Conservation (phyloP, 2,888 invertebrate species). For the Hypolimnas misippus region DNA sequence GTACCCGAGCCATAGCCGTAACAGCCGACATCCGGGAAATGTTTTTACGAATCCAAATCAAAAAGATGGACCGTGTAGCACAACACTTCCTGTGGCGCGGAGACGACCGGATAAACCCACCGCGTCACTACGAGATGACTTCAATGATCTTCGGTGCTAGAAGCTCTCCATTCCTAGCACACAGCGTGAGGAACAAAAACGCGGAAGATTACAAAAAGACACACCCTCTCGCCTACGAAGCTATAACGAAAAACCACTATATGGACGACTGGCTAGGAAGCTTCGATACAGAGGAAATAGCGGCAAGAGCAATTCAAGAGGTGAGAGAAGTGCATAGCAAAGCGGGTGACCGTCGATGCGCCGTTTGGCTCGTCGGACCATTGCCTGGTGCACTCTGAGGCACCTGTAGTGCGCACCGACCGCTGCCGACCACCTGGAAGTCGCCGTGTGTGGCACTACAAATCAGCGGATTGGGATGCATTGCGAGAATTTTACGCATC, state of each 20-base stretch:
- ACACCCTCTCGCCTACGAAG: constrained; percentile 22
- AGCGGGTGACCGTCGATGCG: too few relatives aligned
- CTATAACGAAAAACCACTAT: constrained; percentile 18
- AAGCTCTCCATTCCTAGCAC: constrained; percentile 31
- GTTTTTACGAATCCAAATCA: constrained; percentile 32
- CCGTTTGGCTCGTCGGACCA: too few relatives aligned
- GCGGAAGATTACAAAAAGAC: not conserved
- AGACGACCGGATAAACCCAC: not conserved
- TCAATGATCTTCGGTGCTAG: constrained; percentile 35
- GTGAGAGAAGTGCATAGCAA: constrained; percentile 34
- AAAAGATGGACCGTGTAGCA: constrained; percentile 22
- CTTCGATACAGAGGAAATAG: constrained; percentile 39
- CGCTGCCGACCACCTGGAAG: too few relatives aligned
- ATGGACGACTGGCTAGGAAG: constrained; percentile 50
- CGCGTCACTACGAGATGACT: constrained; percentile 26
- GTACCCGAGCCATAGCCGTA: constrained; percentile 34
- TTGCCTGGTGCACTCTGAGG: too few relatives aligned
- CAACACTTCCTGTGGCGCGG: constrained; percentile 35
- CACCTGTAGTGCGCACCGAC: too few relatives aligned
- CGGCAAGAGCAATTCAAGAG: constrained; percentile 32
- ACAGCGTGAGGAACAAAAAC: constrained; percentile 31
- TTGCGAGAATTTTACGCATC: too few relatives aligned
- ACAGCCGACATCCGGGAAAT: constrained; percentile 38
- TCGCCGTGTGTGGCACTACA: too few relatives aligned
- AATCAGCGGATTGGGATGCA: too few relatives aligned